Evolutionary conservation across 2,888 invertebrate genomes (phyloP), one percentile per base, ranked within the genome.

Genomic region (Encarsia formosa): DNA sequence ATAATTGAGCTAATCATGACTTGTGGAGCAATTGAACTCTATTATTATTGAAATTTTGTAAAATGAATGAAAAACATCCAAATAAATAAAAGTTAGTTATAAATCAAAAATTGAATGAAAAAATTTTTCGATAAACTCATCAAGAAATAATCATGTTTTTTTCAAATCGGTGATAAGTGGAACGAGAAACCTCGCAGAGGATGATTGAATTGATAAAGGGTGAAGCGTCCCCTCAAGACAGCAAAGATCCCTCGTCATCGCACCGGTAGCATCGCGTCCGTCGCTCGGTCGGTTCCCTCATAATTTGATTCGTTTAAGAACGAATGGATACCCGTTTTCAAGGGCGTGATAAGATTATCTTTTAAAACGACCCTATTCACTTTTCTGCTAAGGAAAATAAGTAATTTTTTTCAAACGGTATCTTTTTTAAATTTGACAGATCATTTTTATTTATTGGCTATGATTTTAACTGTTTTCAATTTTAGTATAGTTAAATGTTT

Each of bases 241-340:
- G 22, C 35, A 51, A 31, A 24, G 26, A 26, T 41, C 57, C 62
- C 61, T 59, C 59, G 55, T 52, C 57, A 44, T 54, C 47, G 43
- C 46, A 54, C 56, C 54, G 49, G 52, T 59, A 46, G 49, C 51
- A 42, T 44, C 52, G 39, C 19, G 13, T 35, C 47, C 35, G 56
- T 32, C 52, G 39, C 53, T 58, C 58, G 47, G 47, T 24, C 46
- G 20, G 56, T 55, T 56, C 31, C 19, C 4, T 29, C 40, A 23
- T 52, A 52, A 55, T 49, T 55, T 51, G 55, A 67, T 65, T 62
- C 63, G 56, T 64, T 68, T 62, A 66, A 63, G n/a, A n/a, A n/a
- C n/a, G n/a, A 26, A 6, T 26, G 11, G 26, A 26, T 26, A 26
- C 6, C n/a, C 26, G 26, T 26, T 11, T 26, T 26, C 26, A n/a